Evolutionary conservation across 2,113 vertebrate genomes (phyloP), one percentile per base, ranked within the genome.

Genomic region (Stictonetta naevosa): DNA sequence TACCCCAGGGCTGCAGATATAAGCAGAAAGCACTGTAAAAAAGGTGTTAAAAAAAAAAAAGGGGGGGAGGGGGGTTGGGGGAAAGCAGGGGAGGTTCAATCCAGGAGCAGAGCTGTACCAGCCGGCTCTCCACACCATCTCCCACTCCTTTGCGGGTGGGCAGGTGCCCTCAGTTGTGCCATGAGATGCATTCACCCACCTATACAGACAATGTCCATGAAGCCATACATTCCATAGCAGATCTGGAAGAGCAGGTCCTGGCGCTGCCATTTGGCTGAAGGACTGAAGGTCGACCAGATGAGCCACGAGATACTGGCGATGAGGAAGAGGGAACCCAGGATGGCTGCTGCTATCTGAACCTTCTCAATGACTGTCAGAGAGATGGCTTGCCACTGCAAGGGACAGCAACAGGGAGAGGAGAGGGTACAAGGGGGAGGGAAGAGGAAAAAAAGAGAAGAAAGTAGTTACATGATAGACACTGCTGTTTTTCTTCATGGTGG

Each of bases 231-330:
- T 97, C 99, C 99, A 22, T 99, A 99, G 98, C 99, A 99, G 98
- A 99, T 99, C 99, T 99, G 99, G 98, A 99, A 99, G 93, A 99
- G 99, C 96, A 99, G 99, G 97, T 99, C 99, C 97, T 99, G 99
- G 62, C 99, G 98, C 96, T 99, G 99, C 99, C 99, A 99, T 91
- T 99, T 99, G 78, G 99, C 99, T 0, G 99, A 99, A 33, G 99
- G 99, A 96, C 99, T 99, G 97, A 99, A 99, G 73, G 99, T 99
- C 0, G 99, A 99, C 99, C 99, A 99, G 97, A 99, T 99, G 97
- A 99, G 98, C 99, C 99, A 99, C 88, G 99, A 99, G 97, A 99
- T 99, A 94, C 99, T 99, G 97, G 99, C 99, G 34, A 99, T 99
- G 95, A 99, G 99, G 98, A 99, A 99, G 91, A 99, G 98, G 69